A percentile compares a stretch with the other conserved stretches of the same genome.
These are phyloP conservation scores for Takifugu bimaculatus DNA, from an alignment of 2,113 vertebrate genomes.

Conservation along the genomic window DNA sequence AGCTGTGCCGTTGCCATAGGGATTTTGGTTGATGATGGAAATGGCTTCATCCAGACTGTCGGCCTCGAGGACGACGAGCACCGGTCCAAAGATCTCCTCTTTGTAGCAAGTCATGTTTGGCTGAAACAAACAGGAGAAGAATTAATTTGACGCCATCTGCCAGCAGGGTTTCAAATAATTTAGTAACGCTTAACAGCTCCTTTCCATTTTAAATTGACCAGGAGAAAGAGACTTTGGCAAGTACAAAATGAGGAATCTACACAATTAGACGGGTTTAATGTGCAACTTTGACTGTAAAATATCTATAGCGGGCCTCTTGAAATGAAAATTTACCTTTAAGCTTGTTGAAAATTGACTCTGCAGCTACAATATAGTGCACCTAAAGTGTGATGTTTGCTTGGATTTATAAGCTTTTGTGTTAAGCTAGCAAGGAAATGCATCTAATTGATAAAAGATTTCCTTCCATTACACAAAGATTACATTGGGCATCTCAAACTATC, in stretches of 20 bases:
- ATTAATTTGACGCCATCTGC: not conserved
- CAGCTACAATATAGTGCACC: too few species aligned
- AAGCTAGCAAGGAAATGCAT: not conserved
- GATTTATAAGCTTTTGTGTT: not conserved
- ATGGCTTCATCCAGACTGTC: constrained; percentile 90
- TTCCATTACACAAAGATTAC: too few species aligned
- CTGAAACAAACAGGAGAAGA: constrained; percentile 62
- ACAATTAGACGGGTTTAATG: too few species aligned
- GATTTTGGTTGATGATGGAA: constrained; percentile 87
- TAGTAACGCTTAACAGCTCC: constrained; percentile 3
- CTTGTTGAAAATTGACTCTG: too few species aligned
- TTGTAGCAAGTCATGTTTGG: constrained; percentile 91
- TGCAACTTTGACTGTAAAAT: too few species aligned
- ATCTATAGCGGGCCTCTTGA: too few species aligned
- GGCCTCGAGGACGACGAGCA: constrained; percentile 88
- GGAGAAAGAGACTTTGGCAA: not conserved
- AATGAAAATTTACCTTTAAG: too few species aligned
- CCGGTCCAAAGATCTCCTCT: constrained; percentile 97
- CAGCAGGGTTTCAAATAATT: not conserved
- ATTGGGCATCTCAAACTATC: not conserved
- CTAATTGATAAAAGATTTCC: too few species aligned
- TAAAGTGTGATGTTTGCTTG: too few species aligned
- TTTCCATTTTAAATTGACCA: constrained; percentile 13
- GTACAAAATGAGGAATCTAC: not conserved
- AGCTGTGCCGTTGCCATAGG: constrained; percentile 95